Base-by-base conservation (phyloP, 2,113 vertebrate genomes). In the Nyctereutes procyonoides region DNA sequence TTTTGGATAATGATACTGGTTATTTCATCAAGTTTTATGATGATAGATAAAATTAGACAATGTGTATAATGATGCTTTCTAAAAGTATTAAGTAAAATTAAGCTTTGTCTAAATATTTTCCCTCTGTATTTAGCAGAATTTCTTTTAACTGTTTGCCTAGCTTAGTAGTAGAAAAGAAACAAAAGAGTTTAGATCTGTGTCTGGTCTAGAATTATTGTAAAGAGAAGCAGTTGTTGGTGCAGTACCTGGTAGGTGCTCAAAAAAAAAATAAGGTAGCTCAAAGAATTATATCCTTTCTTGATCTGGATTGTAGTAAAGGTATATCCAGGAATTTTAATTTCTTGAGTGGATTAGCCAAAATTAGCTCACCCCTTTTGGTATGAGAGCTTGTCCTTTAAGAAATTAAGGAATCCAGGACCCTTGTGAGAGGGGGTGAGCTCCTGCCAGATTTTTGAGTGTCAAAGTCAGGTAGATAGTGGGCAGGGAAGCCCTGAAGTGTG, bases 91-190 rank as follows among this genome's bases (percentile, higher is more conserved):
- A 90, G 67, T 55, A 95, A 90, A 43, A 89, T 90, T 48, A 83
- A 73, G 43, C 24, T n/a, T 73, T 73, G 32, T 35, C 77, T 90
- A 89, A 76, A 83, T 95, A 83, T 95, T 83, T 56, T 63, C 67
- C n/a, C 35, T 83, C 14, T 0, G n/a, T 56, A 65, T 32, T n/a
- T 55, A 90, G 67, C n/a, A 89, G 30, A 30, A 67, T 95, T 90
- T 82, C 48, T 94, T 94, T 30, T 69, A 55, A 19, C 38, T 8
- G 17, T 62, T 62, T n/a, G 13, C 24, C 32, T 74, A 56, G 43
- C n/a, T 74, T 55, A 74, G 43, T 56, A 55, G n/a, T 14, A 7
- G 17, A 30, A 30, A 89, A 82, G 77, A 43, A 62, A 32, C 24
- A 4, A 30, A 69, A 51, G 53, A 51, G 12, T 62, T 53, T 35